A percentile compares a stretch with the other conserved stretches of the same genome.
Evolutionary conservation across 1,140 invertebrate genomes (phyloP).

Genomic region (Trachelipus rathkii): DNA sequence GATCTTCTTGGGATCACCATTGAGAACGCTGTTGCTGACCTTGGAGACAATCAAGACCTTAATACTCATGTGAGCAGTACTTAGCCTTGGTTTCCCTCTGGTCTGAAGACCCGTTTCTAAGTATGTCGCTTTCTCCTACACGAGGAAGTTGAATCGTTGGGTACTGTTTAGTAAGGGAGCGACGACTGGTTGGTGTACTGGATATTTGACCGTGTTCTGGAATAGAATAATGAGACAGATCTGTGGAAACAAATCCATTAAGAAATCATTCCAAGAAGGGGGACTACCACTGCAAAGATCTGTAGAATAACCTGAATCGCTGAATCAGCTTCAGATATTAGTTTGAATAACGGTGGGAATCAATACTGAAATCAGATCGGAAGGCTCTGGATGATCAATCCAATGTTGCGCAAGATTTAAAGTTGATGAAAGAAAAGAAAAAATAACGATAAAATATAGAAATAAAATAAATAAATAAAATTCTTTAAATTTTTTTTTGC

Average conservation of each 20-base stretch:
- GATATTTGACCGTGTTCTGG: neutral
- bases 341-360: slow-evolving; percentile 2
- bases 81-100: neutral
- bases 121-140: neutral
- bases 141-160: neutral
- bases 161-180: neutral
- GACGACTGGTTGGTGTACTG: neutral
- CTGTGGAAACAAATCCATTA: neutral
- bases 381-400: slow-evolving; percentile 62
- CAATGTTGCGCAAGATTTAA: slow-evolving; percentile 59
- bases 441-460: no score
- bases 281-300: neutral
- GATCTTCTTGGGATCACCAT: neutral
- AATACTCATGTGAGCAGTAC: neutral
- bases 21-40: neutral
- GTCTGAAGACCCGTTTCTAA: neutral
- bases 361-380: slow-evolving; percentile 1
- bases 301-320: neutral
- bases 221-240: neutral
- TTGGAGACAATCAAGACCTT: neutral
- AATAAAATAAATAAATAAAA: no score
- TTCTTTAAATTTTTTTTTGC: no score
- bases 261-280: neutral
- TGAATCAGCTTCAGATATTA: slow-evolving; percentile 17
- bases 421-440: slow-evolving; percentile 56